Evolutionary conservation across 2,113 vertebrate genomes (phyloP).

Genomic region (Eidolon helvum): DNA sequence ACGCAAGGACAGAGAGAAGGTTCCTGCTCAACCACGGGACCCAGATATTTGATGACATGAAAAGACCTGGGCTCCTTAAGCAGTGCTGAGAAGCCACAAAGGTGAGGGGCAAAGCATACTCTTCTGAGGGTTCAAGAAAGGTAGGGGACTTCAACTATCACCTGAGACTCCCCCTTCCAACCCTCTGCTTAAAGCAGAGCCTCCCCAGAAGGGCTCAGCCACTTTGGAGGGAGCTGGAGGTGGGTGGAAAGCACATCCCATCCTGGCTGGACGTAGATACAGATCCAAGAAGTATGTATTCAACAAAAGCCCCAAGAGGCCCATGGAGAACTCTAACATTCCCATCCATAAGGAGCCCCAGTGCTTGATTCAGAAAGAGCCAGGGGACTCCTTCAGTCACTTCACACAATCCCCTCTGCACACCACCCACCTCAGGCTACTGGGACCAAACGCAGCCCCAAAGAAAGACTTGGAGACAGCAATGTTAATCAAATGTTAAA

Average conservation of each 20-base stretch:
- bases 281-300: not conserved
- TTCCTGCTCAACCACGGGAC: not conserved
- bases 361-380: not conserved
- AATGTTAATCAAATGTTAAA: not conserved
- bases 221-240: not conserved
- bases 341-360: not conserved
- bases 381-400: not conserved
- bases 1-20: not conserved
- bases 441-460: not conserved
- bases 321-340: not conserved
- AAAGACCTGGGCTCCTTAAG: not conserved
- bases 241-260: not conserved
- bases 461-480: not conserved
- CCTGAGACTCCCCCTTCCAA: not conserved
- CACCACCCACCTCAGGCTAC: not conserved
- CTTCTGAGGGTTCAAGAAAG: not conserved
- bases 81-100: not conserved
- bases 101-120: not conserved
- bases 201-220: not conserved
- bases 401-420: rapidly evolving
- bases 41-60: not conserved
- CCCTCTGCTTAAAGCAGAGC: not conserved
- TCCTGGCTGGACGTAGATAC: not conserved
- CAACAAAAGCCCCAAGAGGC: not conserved
- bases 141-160: not conserved